These are phyloP conservation scores for Neodiprion pinetum DNA, from an alignment of 1,140 invertebrate genomes.

Conservation along the genomic window DNA sequence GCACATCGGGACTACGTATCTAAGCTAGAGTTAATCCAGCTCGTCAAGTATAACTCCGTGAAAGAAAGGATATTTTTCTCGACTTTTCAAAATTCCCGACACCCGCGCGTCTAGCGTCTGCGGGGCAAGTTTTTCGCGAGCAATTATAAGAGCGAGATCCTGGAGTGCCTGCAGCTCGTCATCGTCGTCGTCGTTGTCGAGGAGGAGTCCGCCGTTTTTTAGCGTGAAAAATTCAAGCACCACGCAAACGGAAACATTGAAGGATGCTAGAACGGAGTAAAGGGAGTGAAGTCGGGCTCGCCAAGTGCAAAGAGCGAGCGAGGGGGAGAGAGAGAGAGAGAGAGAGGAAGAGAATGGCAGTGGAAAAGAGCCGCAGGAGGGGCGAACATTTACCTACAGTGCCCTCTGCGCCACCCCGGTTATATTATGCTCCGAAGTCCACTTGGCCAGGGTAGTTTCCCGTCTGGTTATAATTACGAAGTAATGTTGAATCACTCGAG, in stretches of 20 bases:
- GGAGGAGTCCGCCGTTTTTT: neutral
- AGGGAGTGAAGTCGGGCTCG: neutral
- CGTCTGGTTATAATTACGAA: neutral
- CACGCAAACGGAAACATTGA: conserved; percentile 4
- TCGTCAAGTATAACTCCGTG: neutral
- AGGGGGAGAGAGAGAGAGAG: neutral
- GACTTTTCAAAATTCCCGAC: too few relatives aligned
- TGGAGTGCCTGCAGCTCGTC: too few relatives aligned
- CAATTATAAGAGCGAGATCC: neutral
- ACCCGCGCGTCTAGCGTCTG: too few relatives aligned
- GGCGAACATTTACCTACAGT: conserved; percentile 10
- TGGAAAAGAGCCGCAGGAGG: conserved; percentile 4
- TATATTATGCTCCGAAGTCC: neutral
- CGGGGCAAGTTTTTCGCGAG: neutral
- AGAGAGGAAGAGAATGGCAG: neutral
- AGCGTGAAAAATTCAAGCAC: conserved; percentile 7
- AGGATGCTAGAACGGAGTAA: conserved; percentile 2
- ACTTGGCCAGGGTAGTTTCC: conserved; percentile 1
- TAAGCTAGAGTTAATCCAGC: neutral
- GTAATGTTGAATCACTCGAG: too few relatives aligned
- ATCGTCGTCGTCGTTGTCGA: neutral
- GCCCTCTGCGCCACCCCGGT: neutral
- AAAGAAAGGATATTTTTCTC: neutral
- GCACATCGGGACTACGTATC: neutral
- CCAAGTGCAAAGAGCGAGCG: neutral